Percentiles rank a stretch among this genome's conserved stretches.
Conservation (phyloP, 2,888 invertebrate species). For the Colletes collaris region DNA sequence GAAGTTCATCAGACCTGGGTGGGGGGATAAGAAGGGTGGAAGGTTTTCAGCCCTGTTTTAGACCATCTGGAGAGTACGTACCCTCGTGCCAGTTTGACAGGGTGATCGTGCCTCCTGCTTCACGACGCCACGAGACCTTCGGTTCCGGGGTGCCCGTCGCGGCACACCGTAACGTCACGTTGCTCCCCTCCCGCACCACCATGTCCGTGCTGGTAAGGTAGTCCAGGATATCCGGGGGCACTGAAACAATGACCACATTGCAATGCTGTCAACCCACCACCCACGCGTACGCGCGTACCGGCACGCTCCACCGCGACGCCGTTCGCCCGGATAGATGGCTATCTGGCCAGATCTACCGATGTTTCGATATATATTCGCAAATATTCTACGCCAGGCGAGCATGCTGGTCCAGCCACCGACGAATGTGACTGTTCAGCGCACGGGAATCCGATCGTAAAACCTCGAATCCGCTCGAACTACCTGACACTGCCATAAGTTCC, state of each 20-base stretch:
- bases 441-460: conserved; percentile 67
- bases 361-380: conserved; percentile 48
- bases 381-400: conserved; percentile 48
- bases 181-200: conserved; percentile 93
- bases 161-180: conserved; percentile 93
- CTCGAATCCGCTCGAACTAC: conserved; percentile 49
- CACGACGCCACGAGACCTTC: conserved; percentile 93
- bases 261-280: conserved; percentile 36
- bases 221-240: conserved; percentile 94
- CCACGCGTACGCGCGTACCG: conserved; percentile 40
- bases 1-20: too few relatives aligned
- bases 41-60: neutral
- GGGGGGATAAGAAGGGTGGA: too few relatives aligned
- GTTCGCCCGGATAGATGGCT: conserved; percentile 58
- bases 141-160: conserved; percentile 95
- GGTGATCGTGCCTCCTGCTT: conserved; percentile 85
- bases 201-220: conserved; percentile 94
- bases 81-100: conserved; percentile 81
- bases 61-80: conserved; percentile 56
- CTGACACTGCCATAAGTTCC: neutral
- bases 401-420: conserved; percentile 30
- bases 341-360: conserved; percentile 55
- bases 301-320: conserved; percentile 30
- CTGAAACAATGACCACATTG: conserved; percentile 84
- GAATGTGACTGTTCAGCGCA: conserved; percentile 38